Base-by-base conservation (phyloP, 1,140 invertebrate species). In the Halyomorpha halys region DNA sequence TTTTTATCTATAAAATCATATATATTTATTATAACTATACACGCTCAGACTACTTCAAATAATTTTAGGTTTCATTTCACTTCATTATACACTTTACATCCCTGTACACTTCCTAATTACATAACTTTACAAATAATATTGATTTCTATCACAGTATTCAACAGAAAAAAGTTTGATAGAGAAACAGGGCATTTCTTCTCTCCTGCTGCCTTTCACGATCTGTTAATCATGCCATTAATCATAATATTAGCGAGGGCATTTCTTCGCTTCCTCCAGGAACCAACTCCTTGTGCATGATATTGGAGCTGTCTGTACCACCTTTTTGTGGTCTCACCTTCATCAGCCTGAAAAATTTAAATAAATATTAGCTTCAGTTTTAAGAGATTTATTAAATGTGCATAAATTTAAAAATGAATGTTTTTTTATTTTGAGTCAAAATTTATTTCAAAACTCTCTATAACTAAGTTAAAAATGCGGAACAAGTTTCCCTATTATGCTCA, bases 191-290 rank as follows among this genome's bases (percentile, higher is more conserved):
- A 13, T 39, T 9, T 39, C 34, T 39, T 13, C 34, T 39, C 34
- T 8, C 34, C 34, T 39, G 34, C 34, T 13, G 13, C 11, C 11
- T 6, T 39, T 39, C 34, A 69, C 5, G 75, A 74, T 63, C 77
- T 66, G 27, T 75, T 68, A 47, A 74, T 78, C 85, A 89, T 89
- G 27, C 89, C 88, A 73, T 91, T 94, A 70, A 94, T 93, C 91
- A 96, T 95, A 66, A 97, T 96, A 75, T 97, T 96, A 39, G 92
- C 91, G 65, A 97, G 77, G 1, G 92, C 94, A 71, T 93, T 93
- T 19, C 94, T 80, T 70, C 94, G 78, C 75, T 87, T 87, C 65
- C 93, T 81, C 94, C 94, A 97, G 15, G 86, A 82, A 44, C 93
- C 93, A 54, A 95, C 84, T 49, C 90, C 89, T 73, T 92, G 89